Percentiles rank a stretch among this genome's conserved stretches.
phyloP scores from a whole-genome alignment of 2,888 invertebrate genomes.

The Rotaria magnacalcarata region DNA sequence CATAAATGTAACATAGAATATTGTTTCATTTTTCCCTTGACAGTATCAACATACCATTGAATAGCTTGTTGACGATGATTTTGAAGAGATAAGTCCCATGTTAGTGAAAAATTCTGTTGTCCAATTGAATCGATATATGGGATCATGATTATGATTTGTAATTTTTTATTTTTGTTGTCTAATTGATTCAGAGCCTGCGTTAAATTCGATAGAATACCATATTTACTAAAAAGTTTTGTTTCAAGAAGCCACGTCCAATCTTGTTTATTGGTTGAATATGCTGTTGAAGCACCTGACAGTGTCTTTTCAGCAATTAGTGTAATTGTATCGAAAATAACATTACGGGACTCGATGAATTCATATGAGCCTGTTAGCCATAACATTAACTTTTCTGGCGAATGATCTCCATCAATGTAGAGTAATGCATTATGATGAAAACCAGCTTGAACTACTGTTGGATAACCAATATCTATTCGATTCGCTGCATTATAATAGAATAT shows the following conservation, averaged over 20 bases:
- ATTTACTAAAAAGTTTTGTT: background rate
- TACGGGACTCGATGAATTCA: background rate
- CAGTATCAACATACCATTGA: background rate
- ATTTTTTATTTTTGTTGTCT: background rate
- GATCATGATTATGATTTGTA: background rate
- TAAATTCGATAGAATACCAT: background rate
- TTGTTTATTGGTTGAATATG: conserved; percentile 25
- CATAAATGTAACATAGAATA: background rate
- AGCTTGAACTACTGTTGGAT: background rate
- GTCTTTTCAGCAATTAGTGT: background rate
- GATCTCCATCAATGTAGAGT: background rate
- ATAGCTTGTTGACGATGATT: conserved; percentile 15
- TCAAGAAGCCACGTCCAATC: conserved; percentile 19
- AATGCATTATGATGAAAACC: conserved; percentile 32
- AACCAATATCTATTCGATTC: background rate
- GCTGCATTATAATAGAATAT: background rate
- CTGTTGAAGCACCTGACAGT: background rate
- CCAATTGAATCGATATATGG: background rate
- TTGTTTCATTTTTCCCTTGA: background rate
- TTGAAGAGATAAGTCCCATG: background rate
- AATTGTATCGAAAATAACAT: background rate
- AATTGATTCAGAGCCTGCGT: background rate
- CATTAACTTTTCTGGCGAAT: background rate
- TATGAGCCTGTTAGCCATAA: background rate
- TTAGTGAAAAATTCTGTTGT: background rate